These are phyloP conservation scores for Catotricha subobsoleta DNA, from an alignment of 2,888 invertebrate species.

Conservation along the genomic window DNA sequence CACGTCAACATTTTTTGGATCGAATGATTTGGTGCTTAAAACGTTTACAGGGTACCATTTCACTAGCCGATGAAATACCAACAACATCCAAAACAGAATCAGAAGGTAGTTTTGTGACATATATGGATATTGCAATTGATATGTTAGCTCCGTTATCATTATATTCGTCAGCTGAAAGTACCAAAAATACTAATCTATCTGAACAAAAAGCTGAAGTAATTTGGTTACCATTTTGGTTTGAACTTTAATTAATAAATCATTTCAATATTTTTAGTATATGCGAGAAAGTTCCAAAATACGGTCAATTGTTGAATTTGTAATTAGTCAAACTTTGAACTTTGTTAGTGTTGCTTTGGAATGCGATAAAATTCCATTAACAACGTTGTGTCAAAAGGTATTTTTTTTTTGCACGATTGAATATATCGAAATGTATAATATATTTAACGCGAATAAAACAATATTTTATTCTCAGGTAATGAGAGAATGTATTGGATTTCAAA, in stretches of 20 bases:
- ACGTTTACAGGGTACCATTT: conserved; percentile 14
- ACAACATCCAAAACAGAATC: conserved; percentile 9
- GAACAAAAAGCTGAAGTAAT: too few relatives aligned
- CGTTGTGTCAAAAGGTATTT: too few relatives aligned
- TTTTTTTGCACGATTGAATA: too few relatives aligned
- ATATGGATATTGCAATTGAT: conserved; percentile 21
- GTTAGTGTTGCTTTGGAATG: too few relatives aligned
- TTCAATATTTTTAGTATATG: too few relatives aligned
- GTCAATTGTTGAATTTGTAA: too few relatives aligned
- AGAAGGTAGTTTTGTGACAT: conserved; percentile 18
- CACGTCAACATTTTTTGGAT: conserved; percentile 23
- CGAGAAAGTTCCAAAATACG: too few relatives aligned
- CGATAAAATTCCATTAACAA: too few relatives aligned
- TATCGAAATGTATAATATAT: conserved; percentile 10
- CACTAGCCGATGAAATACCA: conserved; percentile 1
- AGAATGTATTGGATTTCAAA: conserved; percentile 21
- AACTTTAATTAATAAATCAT: too few relatives aligned
- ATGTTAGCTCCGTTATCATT: conserved; percentile 17
- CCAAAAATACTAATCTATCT: too few relatives aligned
- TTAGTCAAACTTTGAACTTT: too few relatives aligned
- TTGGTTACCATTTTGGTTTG: too few relatives aligned
- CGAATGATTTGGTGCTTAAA: conserved; percentile 24
- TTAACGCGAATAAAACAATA: conserved; percentile 11
- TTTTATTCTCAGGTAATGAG: conserved; percentile 20
- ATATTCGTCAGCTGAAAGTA: conserved; percentile 15